Evolutionary conservation across 2,888 invertebrate genomes (phyloP), one percentile per base, ranked within the genome.

Genomic region (Dryobotodes eremita): DNA sequence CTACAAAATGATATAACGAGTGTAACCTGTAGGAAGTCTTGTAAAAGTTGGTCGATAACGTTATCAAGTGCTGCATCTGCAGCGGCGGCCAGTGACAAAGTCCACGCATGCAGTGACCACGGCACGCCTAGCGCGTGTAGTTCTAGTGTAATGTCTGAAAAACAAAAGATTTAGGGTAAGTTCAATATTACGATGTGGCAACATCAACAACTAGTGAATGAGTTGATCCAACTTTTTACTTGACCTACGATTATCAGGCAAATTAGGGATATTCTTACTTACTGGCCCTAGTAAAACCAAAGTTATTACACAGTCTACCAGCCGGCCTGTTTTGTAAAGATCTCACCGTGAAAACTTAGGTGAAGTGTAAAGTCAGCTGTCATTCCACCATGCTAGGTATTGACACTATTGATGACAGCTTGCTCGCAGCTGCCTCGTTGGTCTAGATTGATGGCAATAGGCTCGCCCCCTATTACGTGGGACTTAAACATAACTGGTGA

Each of bases 81-180:
- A 0, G 99, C 99, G 0, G 98, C 98, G 0, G 98, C 98, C 55
- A 99, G 95, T 0, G 99, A 98, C 91, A 98, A 98, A 97, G 98
- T 98, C 99, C 99, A 99, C 88, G 99, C 99, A 93, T 99, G 99
- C 46, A 99, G 94, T 0, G 99, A 99, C 99, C 99, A 99, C 6
- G 98, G 98, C 20, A 99, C 98, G 50, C 99, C 98, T 72, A 99
- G 95, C 61, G 98, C 98, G 79, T 99, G 97, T 55, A 99, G 97
- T 92, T 99, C 99, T 90, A 99, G 97, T 0, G 99, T 99, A 86
- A 99, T 98, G 92, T 99, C 99, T 98, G 91, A 2, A 87, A 90
- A 59, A 79, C 0, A 26, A 66, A 65, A 11, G 2, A n/a, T 36
- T 59, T 17, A 23, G 6, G 42, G 46, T 7, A 36, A 65, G 17